A percentile compares a stretch with the other conserved stretches of the same genome.
Conservation (phyloP, 64 coral and sea anemone species). For the Stichodactyla helianthus region DNA sequence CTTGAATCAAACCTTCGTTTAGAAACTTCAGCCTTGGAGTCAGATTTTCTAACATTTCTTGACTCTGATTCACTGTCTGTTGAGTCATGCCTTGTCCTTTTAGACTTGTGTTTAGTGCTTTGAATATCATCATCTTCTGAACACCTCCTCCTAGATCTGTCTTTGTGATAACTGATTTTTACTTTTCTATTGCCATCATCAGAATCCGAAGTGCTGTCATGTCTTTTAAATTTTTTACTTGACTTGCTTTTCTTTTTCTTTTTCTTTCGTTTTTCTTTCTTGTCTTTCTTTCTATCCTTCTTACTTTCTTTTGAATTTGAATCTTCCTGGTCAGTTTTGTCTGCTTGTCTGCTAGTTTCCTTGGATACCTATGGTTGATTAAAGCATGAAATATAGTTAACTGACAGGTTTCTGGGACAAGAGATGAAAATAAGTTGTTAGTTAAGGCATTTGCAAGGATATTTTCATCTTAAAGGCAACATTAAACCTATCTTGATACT, state of each 20-base stretch:
- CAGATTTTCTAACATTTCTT: neutral
- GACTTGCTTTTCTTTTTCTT: slow-evolving; percentile 59
- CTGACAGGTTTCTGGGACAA: neutral
- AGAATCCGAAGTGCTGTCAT: slow-evolving; percentile 11
- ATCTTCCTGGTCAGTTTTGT: neutral
- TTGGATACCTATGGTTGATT: neutral
- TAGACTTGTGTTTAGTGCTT: neutral
- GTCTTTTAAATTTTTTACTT: slow-evolving; percentile 42
- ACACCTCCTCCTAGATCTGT: neutral
- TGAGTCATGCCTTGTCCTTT: slow-evolving; percentile 24
- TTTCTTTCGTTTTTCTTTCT: slow-evolving; percentile 25
- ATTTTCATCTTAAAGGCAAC: no score
- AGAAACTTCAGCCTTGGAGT: slow-evolving; percentile 12
- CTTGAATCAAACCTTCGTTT: slow-evolving; percentile 27
- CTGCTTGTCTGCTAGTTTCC: neutral
- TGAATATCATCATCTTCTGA: neutral
- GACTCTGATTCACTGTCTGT: slow-evolving; percentile 12
- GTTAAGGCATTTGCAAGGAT: no score
- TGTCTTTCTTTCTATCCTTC: slow-evolving; percentile 25
- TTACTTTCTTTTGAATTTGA: neutral
- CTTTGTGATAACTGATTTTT: neutral
- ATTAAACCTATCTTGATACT: no score
- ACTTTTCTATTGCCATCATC: neutral
- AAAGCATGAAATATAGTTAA: neutral
- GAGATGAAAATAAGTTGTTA: neutral